These are phyloP conservation scores for Acrocephalus kingi DNA, from an alignment of 2,113 vertebrate genomes.

Conservation along the genomic window DNA sequence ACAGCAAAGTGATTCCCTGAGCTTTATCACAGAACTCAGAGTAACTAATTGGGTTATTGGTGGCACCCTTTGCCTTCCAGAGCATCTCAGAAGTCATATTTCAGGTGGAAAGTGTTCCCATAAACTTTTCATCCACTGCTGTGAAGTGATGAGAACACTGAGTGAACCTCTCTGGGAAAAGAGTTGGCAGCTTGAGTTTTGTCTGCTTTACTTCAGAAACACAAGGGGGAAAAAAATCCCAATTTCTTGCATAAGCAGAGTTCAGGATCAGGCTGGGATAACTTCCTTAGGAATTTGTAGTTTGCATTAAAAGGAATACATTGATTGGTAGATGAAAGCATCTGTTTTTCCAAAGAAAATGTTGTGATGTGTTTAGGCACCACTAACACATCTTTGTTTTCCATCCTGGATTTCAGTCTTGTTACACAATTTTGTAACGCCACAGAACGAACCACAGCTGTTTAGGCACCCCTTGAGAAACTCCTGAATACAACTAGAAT, in stretches of 20 bases:
- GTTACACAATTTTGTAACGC: background rate
- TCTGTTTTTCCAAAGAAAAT: background rate
- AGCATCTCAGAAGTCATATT: rapidly evolving
- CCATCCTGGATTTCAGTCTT: background rate
- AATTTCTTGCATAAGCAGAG: background rate
- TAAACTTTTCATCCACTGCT: background rate
- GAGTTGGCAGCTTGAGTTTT: background rate
- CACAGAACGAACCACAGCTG: background rate
- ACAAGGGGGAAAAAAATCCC: rapidly evolving
- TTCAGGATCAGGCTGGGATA: background rate
- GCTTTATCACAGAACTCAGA: background rate
- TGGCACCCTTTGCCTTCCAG: background rate
- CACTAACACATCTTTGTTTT: background rate
- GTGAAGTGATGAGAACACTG: background rate
- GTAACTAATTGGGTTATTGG: background rate
- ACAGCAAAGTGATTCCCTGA: background rate
- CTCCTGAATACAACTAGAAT: background rate
- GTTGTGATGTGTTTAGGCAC: background rate
- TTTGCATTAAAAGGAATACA: background rate
- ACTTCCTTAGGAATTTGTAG: background rate
- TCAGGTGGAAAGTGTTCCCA: background rate
- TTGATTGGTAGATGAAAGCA: background rate
- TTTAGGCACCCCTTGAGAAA: background rate
- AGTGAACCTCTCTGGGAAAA: background rate
- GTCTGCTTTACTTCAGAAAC: background rate